Evolutionary conservation across 2,888 invertebrate species (phyloP).

Genomic region (Eupithecia pulchellata): DNA sequence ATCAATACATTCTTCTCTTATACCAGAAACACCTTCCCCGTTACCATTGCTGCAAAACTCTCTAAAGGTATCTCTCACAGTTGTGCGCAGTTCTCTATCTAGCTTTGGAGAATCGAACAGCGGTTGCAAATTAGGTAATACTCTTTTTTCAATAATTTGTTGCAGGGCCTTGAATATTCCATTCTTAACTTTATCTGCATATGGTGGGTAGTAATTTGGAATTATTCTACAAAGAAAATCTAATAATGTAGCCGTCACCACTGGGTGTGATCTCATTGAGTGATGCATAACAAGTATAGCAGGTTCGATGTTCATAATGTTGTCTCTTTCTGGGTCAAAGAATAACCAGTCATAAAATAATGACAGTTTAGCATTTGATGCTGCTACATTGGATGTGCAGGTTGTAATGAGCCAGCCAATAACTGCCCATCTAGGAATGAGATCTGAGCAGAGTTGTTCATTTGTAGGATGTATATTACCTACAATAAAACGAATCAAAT

Average conservation of each 20-base stretch:
- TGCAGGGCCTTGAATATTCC: constrained; percentile 93
- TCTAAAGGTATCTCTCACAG: constrained; percentile 95
- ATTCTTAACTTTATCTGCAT: constrained; percentile 91
- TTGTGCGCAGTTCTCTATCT: constrained; percentile 92
- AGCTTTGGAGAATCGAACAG: constrained; percentile 95
- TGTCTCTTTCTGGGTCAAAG: constrained; percentile 95
- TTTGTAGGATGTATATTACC: constrained; percentile 97
- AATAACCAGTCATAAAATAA: constrained; percentile 97
- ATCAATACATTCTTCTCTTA: constrained; percentile 75
- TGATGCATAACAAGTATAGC: constrained; percentile 97
- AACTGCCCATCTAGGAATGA: constrained; percentile 97
- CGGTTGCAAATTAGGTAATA: constrained; percentile 93
- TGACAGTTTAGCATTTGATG: constrained; percentile 95
- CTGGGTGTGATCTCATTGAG: constrained; percentile 96
- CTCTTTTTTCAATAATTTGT: constrained; percentile 96
- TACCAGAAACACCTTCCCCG: constrained; percentile 81
- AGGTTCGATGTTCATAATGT: constrained; percentile 98
- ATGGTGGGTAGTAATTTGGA: constrained; percentile 92
- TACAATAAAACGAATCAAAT: constrained; percentile 96
- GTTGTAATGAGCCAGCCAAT: constrained; percentile 97
- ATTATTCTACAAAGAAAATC: constrained; percentile 97
- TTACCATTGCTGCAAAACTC: constrained; percentile 91
- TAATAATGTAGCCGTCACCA: constrained; percentile 94
- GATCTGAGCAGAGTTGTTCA: constrained; percentile 96
- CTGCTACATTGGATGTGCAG: constrained; percentile 94